These are phyloP conservation scores for Paragorgia papillata DNA, from an alignment of 92 coral and sea anemone genomes.

Conservation along the genomic window DNA sequence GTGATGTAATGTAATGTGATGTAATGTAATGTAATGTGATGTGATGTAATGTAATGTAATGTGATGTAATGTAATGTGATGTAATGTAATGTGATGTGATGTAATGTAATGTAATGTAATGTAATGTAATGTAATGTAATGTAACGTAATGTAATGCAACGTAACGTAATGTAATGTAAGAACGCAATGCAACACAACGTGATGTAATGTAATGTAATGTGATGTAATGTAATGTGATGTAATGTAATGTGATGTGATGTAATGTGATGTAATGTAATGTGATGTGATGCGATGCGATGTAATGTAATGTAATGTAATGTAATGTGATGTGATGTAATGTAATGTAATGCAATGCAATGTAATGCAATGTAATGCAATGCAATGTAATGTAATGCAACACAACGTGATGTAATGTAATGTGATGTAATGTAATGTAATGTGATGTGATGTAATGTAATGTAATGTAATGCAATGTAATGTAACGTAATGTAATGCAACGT, in stretches of 20 bases:
- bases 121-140: slow-evolving; percentile 4
- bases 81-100: slow-evolving; percentile 7
- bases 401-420: too few species aligned
- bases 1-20: neutral
- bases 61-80: slow-evolving; percentile 6
- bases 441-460: too few species aligned
- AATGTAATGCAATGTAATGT: too few species aligned
- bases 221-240: neutral
- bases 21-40: neutral
- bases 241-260: slow-evolving; percentile 13
- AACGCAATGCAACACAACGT: too few species aligned
- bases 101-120: slow-evolving; percentile 6
- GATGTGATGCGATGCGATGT: slow-evolving; percentile 12
- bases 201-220: neutral
- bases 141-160: neutral
- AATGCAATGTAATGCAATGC: slow-evolving; percentile 13
- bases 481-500: too few species aligned
- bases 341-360: slow-evolving; percentile 12
- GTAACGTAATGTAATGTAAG: slow-evolving; percentile 6
- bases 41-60: neutral
- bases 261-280: slow-evolving; percentile 18
- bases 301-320: slow-evolving; percentile 20
- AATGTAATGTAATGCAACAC: neutral
- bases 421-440: too few species aligned
- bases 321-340: slow-evolving; percentile 15